Conservation (phyloP, 2,888 invertebrate species). For the Strigamia maritima region DNA sequence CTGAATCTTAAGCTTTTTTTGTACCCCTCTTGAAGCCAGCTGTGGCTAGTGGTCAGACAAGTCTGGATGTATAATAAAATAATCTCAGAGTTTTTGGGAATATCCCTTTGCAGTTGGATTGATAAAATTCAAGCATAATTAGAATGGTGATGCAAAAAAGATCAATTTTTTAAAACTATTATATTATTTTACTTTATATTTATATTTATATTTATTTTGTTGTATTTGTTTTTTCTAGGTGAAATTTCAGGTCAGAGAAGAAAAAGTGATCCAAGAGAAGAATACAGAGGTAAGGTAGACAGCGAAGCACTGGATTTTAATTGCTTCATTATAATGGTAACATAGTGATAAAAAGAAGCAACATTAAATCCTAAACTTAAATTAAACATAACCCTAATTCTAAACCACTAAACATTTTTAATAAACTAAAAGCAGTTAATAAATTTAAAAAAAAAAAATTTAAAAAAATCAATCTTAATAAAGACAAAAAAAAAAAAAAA, state of each 20-base stretch:
- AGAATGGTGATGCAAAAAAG: no score
- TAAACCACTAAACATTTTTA: background rate
- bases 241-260: constrained; percentile 30
- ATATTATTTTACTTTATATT: no score
- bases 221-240: background rate
- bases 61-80: no score
- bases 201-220: background rate
- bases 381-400: background rate
- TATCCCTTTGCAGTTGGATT: no score
- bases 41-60: no score
- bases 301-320: background rate
- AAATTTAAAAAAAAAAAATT: background rate
- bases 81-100: no score
- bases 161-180: no score
- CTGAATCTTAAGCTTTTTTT: no score
- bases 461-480: background rate
- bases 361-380: background rate
- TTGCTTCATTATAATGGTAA: background rate
- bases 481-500: no score
- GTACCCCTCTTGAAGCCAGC: no score
- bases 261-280: background rate
- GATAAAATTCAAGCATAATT: no score
- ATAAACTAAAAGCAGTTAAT: constrained; percentile 2
- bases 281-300: constrained; percentile 20
- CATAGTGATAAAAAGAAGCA: background rate